Conservation (phyloP, 1,140 invertebrate species). For the Orius insidiosus region DNA sequence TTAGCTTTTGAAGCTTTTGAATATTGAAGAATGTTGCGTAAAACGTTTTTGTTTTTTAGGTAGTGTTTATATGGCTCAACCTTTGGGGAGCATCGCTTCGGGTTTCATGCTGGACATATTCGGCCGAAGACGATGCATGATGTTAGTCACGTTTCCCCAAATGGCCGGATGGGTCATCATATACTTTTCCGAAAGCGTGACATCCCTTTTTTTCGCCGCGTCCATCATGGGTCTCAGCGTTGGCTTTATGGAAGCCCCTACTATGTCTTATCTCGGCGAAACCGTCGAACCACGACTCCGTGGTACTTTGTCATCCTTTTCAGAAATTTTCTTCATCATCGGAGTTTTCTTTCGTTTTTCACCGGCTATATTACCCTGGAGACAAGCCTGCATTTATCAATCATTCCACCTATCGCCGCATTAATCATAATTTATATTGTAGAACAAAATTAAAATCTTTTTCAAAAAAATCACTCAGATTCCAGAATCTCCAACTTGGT, state of each 20-base stretch:
- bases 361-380: not conserved
- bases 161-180: conserved; percentile 1
- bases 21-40: too few species aligned
- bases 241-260: conserved; percentile 7
- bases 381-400: not conserved
- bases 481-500: conserved; percentile 47
- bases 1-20: too few species aligned
- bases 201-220: not conserved
- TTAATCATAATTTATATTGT: not conserved
- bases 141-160: conserved; percentile 4
- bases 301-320: conserved; percentile 2
- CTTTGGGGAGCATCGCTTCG: not conserved
- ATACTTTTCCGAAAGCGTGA: not conserved
- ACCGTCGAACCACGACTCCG: not conserved
- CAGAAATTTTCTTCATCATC: conserved; percentile 4
- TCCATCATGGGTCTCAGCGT: conserved; percentile 2
- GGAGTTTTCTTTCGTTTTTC: not conserved
- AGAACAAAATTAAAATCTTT: too few species aligned
- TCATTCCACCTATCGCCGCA: not conserved
- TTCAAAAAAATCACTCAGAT: too few species aligned
- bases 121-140: not conserved
- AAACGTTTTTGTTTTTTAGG: not conserved
- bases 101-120: conserved; percentile 4
- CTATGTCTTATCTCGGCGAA: conserved; percentile 6
- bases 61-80: conserved; percentile 2